Evolutionary conservation across 2,797 vertebrate species (phyloP).

Genomic region (Ptychobarbus kaznakovi): DNA sequence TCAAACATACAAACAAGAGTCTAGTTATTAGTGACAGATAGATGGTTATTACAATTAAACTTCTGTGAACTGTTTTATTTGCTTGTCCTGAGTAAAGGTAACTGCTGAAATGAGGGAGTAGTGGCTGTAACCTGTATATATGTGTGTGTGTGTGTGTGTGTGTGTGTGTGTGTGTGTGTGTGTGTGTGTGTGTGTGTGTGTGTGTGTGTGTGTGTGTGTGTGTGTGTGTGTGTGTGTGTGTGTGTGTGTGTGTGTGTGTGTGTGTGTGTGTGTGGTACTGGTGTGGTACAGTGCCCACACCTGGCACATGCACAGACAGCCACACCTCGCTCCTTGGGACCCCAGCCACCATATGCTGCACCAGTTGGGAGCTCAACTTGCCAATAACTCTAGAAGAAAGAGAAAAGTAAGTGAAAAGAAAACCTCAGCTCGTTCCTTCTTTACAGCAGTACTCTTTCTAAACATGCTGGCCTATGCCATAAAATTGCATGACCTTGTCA

Average conservation of each 20-base stretch:
- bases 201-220: conserved; percentile 8
- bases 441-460: background rate
- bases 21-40: conserved; percentile 23
- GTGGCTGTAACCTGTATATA: background rate
- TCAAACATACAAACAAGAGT: conserved; percentile 26
- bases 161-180: conserved; percentile 20
- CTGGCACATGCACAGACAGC: conserved; percentile 78
- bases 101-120: conserved; percentile 10
- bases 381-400: conserved; percentile 53
- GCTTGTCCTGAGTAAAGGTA: conserved; percentile 21
- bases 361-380: conserved; percentile 64
- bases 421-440: conserved; percentile 1
- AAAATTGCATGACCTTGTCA: conserved; percentile 22
- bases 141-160: conserved; percentile 16
- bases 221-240: conserved; percentile 26
- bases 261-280: conserved; percentile 24
- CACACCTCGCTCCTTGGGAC: conserved; percentile 81
- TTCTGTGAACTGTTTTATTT: conserved; percentile 36
- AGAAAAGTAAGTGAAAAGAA: conserved; percentile 28
- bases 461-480: background rate
- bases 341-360: conserved; percentile 81
- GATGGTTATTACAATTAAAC: conserved; percentile 31
- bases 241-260: conserved; percentile 14
- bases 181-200: conserved; percentile 14
- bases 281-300: too few relatives aligned